phyloP scores from a whole-genome alignment of 2,113 vertebrate genomes.

The Hippotragus niger region DNA sequence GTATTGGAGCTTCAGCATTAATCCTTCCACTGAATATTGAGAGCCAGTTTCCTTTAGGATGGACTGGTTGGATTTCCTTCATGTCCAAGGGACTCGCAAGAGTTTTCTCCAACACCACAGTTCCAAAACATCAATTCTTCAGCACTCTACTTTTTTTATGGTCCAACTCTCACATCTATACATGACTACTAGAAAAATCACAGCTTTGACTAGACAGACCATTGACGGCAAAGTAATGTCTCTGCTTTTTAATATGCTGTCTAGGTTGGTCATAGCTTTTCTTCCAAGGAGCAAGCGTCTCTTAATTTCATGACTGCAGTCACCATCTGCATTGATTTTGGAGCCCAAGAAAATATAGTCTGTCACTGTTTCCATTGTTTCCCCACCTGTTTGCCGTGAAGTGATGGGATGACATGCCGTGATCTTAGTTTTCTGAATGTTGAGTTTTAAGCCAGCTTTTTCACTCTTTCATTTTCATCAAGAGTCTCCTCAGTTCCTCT shows the following conservation, averaged over 20 bases:
- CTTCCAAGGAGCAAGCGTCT: not conserved
- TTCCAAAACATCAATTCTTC: not conserved
- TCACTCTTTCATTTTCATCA: not conserved
- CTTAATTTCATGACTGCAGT: not conserved
- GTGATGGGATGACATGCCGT: not conserved
- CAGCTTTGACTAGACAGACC: not conserved
- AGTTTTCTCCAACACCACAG: not conserved
- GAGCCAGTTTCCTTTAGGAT: not conserved
- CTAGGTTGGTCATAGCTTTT: not conserved
- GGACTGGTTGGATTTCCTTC: not conserved
- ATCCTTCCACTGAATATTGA: not conserved
- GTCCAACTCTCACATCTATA: not conserved
- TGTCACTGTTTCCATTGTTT: not conserved
- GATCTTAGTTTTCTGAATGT: not conserved
- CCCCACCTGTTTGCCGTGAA: not conserved
- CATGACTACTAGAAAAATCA: not conserved
- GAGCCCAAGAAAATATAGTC: not conserved
- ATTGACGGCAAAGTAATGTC: not conserved
- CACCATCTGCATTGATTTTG: not conserved
- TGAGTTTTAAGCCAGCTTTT: not conserved
- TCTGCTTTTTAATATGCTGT: not conserved
- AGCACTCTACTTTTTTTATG: not conserved
- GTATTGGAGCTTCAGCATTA: not conserved
- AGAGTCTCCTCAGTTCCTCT: not conserved
- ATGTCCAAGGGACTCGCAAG: not conserved